Evolutionary conservation across 37 sponge, comb jelly and placozoan genomes (phyloP).

Genomic region (Hormiphora californensis): DNA sequence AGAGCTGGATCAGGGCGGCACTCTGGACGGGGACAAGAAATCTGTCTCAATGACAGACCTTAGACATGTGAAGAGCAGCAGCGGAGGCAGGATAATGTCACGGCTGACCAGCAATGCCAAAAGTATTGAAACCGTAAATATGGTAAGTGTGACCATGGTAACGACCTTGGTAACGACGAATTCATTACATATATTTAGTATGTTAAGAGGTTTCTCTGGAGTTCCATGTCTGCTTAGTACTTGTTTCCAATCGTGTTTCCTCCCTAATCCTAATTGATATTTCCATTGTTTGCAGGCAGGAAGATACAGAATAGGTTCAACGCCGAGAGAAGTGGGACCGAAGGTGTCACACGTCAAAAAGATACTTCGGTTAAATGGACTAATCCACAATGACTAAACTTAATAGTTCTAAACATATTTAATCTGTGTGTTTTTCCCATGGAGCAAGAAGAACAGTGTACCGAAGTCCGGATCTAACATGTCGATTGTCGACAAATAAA

Average conservation of each 20-base stretch:
- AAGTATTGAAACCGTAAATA: not conserved
- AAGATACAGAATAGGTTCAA: not conserved
- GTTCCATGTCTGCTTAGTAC: too few relatives aligned
- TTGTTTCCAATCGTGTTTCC: not conserved
- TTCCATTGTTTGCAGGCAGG: not conserved
- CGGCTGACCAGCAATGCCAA: not conserved
- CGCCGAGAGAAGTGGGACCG: not conserved
- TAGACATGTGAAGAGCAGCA: not conserved
- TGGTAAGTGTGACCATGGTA: too few relatives aligned
- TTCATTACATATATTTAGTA: too few relatives aligned
- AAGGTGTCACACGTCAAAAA: not conserved
- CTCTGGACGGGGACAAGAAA: not conserved
- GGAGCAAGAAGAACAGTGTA: too few relatives aligned
- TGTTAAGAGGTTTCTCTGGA: too few relatives aligned
- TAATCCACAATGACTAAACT: not conserved
- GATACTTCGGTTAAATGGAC: not conserved
- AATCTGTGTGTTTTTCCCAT: too few relatives aligned
- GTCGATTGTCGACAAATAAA: too few relatives aligned
- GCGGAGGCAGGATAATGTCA: not conserved
- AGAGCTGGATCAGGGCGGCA: not conserved
- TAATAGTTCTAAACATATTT: too few relatives aligned
- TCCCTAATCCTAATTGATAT: not conserved
- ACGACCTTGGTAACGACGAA: too few relatives aligned
- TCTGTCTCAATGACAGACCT: constrained; percentile 3
- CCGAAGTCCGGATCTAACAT: too few relatives aligned